These are phyloP conservation scores for Pseudotriccus pelzelni DNA, from an alignment of 2,797 vertebrate species.

Conservation along the genomic window DNA sequence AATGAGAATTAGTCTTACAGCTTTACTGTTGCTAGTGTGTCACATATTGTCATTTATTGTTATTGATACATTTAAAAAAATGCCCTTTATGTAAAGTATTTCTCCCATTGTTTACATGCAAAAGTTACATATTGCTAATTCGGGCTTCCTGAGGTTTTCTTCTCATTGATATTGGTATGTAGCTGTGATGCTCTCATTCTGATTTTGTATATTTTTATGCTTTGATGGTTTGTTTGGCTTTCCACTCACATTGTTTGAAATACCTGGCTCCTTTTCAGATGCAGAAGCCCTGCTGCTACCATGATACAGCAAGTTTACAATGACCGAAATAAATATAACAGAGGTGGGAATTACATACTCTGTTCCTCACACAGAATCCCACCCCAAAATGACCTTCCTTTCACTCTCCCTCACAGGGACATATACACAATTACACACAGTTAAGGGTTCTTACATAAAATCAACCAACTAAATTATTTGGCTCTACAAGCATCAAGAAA, in stretches of 20 bases:
- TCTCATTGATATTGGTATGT: not conserved
- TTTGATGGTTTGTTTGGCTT: not conserved
- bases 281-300: not conserved
- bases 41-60: not conserved
- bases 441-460: not conserved
- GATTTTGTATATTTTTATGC: not conserved
- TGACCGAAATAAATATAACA: not conserved
- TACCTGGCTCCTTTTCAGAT: conserved; percentile 9
- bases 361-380: not conserved
- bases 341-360: not conserved
- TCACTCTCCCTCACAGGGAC: not conserved
- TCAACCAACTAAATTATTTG: not conserved
- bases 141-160: not conserved
- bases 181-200: not conserved
- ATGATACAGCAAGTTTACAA: conserved; percentile 3
- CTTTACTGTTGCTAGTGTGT: not conserved
- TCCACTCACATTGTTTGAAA: not conserved
- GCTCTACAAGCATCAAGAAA: not conserved
- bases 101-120: not conserved
- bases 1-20: not conserved
- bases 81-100: not conserved
- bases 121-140: not conserved
- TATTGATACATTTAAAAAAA: not conserved
- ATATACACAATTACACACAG: not conserved
- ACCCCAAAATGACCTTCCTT: not conserved